Evolutionary conservation across 2,113 vertebrate genomes (phyloP).

Genomic region (Speoplatyrhinus poulsoni): DNA sequence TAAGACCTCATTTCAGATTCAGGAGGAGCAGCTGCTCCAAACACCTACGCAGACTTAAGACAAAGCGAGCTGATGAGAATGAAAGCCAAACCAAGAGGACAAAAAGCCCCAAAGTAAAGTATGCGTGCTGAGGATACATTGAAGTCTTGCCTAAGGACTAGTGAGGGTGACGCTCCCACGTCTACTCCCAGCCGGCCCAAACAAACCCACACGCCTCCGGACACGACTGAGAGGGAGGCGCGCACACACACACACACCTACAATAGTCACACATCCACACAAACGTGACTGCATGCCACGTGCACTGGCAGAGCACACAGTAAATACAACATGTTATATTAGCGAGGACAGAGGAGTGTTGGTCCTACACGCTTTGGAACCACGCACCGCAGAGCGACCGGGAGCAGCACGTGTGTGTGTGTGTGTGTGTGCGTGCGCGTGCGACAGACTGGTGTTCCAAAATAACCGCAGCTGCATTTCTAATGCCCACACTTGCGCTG

Average conservation of each 20-base stretch:
- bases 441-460: slow-evolving; percentile 51
- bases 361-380: slow-evolving; percentile 25
- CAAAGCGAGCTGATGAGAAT: too few species aligned
- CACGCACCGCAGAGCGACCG: slow-evolving; percentile 18
- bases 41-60: too few species aligned
- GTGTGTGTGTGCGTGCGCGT: slow-evolving; percentile 29
- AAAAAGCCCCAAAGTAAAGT: too few species aligned
- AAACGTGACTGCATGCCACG: too few species aligned
- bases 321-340: slow-evolving; percentile 32
- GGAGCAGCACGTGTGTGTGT: slow-evolving; percentile 38
- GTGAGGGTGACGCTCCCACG: too few species aligned
- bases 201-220: slow-evolving; percentile 44
- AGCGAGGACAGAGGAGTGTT: slow-evolving; percentile 25
- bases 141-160: too few species aligned
- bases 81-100: too few species aligned
- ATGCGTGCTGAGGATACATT: too few species aligned
- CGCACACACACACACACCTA: slow-evolving; percentile 17
- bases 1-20: slow-evolving; percentile 9
- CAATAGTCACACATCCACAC: neutral
- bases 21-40: too few species aligned
- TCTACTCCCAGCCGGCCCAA: slow-evolving; percentile 24
- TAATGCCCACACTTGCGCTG: slow-evolving; percentile 65
- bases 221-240: slow-evolving; percentile 12
- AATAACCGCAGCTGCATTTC: slow-evolving; percentile 62
- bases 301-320: neutral